phyloP scores from a whole-genome alignment of 2,113 vertebrate species.

The Halichoeres trimaculatus region DNA sequence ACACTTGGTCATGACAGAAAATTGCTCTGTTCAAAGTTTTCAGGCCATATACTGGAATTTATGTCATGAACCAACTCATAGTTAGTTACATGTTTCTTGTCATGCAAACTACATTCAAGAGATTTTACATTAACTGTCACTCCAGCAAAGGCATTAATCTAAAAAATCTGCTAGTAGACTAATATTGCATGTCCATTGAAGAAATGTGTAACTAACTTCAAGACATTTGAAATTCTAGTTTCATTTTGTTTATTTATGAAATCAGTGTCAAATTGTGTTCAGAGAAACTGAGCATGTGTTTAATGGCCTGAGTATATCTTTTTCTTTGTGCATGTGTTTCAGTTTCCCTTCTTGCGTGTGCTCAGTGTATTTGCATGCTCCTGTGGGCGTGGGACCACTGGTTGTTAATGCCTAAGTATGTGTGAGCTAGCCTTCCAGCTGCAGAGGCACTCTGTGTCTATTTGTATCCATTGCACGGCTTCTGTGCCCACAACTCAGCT shows the following conservation, averaged over 20 bases:
- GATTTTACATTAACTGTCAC: slow-evolving; percentile 3
- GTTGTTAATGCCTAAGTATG: slow-evolving; percentile 22
- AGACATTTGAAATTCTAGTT: too few species aligned
- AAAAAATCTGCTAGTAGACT: background rate
- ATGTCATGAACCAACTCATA: too few species aligned
- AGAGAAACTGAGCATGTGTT: background rate
- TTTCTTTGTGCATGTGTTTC: background rate
- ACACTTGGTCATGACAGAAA: too few species aligned
- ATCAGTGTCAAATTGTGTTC: background rate
- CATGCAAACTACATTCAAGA: too few species aligned
- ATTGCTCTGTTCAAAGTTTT: too few species aligned
- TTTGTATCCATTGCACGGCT: slow-evolving; percentile 44
- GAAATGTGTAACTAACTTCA: too few species aligned
- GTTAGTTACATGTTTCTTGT: too few species aligned
- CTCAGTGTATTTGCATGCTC: slow-evolving; percentile 7
- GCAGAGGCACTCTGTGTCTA: slow-evolving; percentile 32
- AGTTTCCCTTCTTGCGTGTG: background rate
- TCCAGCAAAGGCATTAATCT: background rate
- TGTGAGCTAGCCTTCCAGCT: slow-evolving; percentile 32
- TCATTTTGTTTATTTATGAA: too few species aligned
- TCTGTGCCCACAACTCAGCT: slow-evolving; percentile 53
- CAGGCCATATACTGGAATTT: too few species aligned
- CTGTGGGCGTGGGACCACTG: slow-evolving; percentile 3
- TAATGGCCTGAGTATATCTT: background rate
- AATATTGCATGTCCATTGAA: too few species aligned